phyloP scores from a whole-genome alignment of 2,113 vertebrate species.

The Channa maculata region DNA sequence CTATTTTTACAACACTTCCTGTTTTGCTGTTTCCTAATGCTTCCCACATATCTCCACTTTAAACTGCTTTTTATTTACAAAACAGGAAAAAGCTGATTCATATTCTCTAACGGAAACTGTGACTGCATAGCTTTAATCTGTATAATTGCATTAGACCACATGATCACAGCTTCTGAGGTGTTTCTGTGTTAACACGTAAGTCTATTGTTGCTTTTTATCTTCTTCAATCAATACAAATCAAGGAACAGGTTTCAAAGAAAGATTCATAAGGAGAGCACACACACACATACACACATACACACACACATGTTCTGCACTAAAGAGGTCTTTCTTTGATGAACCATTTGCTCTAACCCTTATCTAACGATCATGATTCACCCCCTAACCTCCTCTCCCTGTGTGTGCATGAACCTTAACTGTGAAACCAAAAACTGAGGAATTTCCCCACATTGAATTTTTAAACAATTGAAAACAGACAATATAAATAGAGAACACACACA shows the following conservation, averaged over 20 bases:
- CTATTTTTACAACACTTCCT: slow-evolving; percentile 25
- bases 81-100: neutral
- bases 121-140: neutral
- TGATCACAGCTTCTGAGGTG: neutral
- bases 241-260: neutral
- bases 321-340: neutral
- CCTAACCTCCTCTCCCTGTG: too few species aligned
- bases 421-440: too few species aligned
- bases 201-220: too few species aligned
- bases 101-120: neutral
- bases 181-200: neutral
- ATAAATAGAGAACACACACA: neutral
- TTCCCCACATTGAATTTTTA: too few species aligned
- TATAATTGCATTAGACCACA: neutral
- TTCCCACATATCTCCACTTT: neutral
- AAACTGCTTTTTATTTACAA: neutral
- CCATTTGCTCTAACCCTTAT: neutral
- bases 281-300: neutral
- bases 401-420: too few species aligned
- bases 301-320: neutral
- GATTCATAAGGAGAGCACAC: neutral
- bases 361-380: too few species aligned
- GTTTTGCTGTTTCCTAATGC: slow-evolving; percentile 30
- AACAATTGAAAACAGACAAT: neutral
- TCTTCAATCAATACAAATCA: too few species aligned